Evolutionary conservation across 2,797 vertebrate genomes (phyloP), one percentile per base, ranked within the genome.

Genomic region (Melanogrammus aeglefinus): DNA sequence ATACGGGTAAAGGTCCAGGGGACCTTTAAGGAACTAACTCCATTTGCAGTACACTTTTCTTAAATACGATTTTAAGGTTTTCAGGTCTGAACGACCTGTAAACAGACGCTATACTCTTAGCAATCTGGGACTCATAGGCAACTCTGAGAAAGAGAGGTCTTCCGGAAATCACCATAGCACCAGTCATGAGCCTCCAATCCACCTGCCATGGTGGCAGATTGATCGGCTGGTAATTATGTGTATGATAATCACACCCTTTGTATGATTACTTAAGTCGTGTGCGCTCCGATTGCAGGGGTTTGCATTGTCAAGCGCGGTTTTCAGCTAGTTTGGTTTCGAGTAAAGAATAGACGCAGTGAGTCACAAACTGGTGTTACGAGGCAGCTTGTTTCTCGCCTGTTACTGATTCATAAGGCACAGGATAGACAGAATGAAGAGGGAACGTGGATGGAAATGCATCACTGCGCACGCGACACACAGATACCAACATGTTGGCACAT

Each of bases 291-390:
- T 85, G 84, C 86, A 81, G 87, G 86, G 74, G 82, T 76, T 82
- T 88, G 87, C 90, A 81, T 89, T 86, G 80, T 82, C 82, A 57
- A 6, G 82, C 78, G 83, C 81, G 84, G 81, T 83, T 79, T 80
- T 77, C 35, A 41, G 77, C 85, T 86, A 78, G 57, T 82, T 57
- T 76, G 81, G 79, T 51, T 21, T 16, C 47, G 47, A 82, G 79
- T 82, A 82, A 85, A 79, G 86, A 39, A 31, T 78, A 82, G 82
- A 83, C 85, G 77, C 84, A 14, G 21, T 57, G 82, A 88, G 91
- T 93, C 84, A 91, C 89, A 90, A 90, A 90, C 91, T 85, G 86
- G 85, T 88, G 82, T 86, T 90, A 84, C 80, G 80, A 82, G 82
- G 76, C 80, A 4, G 75, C 80, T 76, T 75, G 38, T 13, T 44